These are phyloP conservation scores for Drosophila repleta DNA, from an alignment of 1,140 invertebrate genomes.

Conservation along the genomic window DNA sequence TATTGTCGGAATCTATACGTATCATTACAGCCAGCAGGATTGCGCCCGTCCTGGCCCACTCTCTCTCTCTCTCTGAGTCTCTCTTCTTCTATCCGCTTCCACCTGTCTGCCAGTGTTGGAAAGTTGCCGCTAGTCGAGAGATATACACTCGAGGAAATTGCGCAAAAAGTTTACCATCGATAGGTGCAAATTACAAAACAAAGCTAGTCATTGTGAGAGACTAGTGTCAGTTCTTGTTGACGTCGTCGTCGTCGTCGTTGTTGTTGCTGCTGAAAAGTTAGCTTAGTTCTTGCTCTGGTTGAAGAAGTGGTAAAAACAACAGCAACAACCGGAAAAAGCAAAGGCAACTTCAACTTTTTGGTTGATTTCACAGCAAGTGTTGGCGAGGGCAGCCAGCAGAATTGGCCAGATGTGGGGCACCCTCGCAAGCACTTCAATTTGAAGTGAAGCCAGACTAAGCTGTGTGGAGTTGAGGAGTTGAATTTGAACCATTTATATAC, in stretches of 20 bases:
- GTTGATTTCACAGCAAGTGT: constrained; percentile 40
- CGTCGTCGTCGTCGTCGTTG: constrained; percentile 3
- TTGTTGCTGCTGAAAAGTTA: constrained; percentile 40
- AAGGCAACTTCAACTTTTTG: constrained; percentile 45
- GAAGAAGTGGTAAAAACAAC: constrained; percentile 22
- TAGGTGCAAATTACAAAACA: constrained; percentile 80
- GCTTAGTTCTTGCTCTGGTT: constrained; percentile 31
- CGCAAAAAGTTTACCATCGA: constrained; percentile 67
- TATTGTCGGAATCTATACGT: constrained; percentile 36
- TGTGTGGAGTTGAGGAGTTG: too few relatives aligned
- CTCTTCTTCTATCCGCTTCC: neutral
- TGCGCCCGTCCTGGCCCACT: neutral
- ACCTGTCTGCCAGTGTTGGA: neutral
- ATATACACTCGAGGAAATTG: constrained; percentile 31
- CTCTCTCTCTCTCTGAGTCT: constrained; percentile 18
- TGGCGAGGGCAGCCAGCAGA: neutral
- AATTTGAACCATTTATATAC: too few relatives aligned
- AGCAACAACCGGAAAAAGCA: constrained; percentile 24
- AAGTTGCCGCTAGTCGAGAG: constrained; percentile 14
- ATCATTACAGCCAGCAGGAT: constrained; percentile 28
- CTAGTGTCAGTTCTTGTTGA: constrained; percentile 16
- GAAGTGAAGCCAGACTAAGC: too few relatives aligned
- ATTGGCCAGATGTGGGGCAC: neutral
- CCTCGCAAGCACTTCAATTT: too few relatives aligned
- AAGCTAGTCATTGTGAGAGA: constrained; percentile 43